Percentiles rank a stretch among this genome's conserved stretches.
Evolutionary conservation across 2,797 vertebrate species (phyloP).

Genomic region (Setipinna tenuifilis): DNA sequence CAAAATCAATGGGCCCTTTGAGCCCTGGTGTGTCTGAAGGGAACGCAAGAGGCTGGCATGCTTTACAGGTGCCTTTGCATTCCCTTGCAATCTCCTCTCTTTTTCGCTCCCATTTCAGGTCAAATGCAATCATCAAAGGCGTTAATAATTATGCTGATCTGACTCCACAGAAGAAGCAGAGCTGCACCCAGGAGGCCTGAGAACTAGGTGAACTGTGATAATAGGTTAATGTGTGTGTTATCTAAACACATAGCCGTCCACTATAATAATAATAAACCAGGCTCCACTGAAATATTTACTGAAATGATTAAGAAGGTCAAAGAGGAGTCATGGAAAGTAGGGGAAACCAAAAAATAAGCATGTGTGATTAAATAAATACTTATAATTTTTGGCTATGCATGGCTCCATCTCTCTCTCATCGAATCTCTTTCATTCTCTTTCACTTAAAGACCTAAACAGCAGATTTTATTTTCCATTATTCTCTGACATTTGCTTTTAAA

Average conservation of each 20-base stretch:
- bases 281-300: slow-evolving; percentile 9
- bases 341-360: background rate
- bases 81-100: background rate
- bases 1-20: slow-evolving; percentile 13
- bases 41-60: background rate
- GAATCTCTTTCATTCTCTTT: background rate
- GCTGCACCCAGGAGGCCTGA: slow-evolving; percentile 68
- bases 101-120: slow-evolving; percentile 54
- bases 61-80: background rate
- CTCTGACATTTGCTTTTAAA: too few species aligned
- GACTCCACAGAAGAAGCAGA: slow-evolving; percentile 63
- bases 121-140: slow-evolving; percentile 70
- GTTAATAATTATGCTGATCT: slow-evolving; percentile 76
- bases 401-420: background rate
- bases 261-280: slow-evolving; percentile 4
- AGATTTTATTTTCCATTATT: too few species aligned
- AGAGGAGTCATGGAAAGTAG: background rate
- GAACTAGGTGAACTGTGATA: slow-evolving; percentile 71
- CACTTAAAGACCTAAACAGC: too few species aligned
- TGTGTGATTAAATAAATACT: background rate
- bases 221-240: slow-evolving; percentile 67
- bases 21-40: background rate
- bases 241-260: slow-evolving; percentile 60
- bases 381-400: background rate
- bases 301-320: slow-evolving; percentile 25